Base-by-base conservation (phyloP, 2,888 invertebrate species). In the Ctenicera cuprea region DNA sequence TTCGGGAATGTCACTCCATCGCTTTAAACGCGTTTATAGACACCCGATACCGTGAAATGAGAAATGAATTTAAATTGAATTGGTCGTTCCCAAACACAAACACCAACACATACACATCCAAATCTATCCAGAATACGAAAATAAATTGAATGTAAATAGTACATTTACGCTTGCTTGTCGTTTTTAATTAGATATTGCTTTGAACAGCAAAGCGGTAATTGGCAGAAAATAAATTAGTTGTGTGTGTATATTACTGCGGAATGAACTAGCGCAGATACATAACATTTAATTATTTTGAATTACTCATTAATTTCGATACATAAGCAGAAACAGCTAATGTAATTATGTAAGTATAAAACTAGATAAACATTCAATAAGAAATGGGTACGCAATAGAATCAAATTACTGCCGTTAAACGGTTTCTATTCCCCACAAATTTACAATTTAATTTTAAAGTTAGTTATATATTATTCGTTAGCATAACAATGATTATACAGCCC, bases 41-140 rank as follows among this genome's bases (percentile, higher is more conserved):
- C 77, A 71, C 74, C 75, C 77, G 77, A 74, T 75, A 76, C 73
- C 76, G 73, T 79, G 77, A 77, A 80, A 79, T 80, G 79, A 79
- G 77, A 75, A 80, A 80, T 79, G 78, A 79, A 80, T 80, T 80
- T 78, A 78, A 80, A 80, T 80, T 80, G 79, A 77, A 78, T 77
- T 74, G 76, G 75, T 76, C 66, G 76, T 77, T 77, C 74, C 74
- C 71, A 76, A 79, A 77, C 78, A 77, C 77, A 76, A 74, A 77
- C 73, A 74, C 67, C 72, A 74, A 76, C 72, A 75, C 64, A 73
- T 74, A 72, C 74, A 74, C 76, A 68, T 62, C 62, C 75, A 65
- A 76, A 75, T 76, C 66, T 75, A 69, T 57, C 65, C 68, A 45
- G 67, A 74, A 68, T 71, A 59, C 64, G 57, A 50, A 68, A 71